These are phyloP conservation scores for Suricata suricatta DNA, from an alignment of 2,113 vertebrate species.

Conservation along the genomic window DNA sequence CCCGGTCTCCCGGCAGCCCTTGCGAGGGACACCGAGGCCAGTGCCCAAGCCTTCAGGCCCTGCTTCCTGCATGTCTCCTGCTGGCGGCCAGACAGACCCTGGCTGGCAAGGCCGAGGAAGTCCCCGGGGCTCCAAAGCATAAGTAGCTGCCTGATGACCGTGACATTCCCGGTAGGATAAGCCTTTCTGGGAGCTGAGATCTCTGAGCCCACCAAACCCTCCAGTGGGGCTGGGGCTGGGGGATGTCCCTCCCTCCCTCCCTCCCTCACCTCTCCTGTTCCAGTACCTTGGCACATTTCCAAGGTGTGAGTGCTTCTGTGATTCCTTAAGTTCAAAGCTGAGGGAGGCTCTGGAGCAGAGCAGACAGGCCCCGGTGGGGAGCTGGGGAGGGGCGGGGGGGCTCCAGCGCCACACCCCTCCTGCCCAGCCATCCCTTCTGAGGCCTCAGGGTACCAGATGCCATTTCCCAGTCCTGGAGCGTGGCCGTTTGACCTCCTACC, in stretches of 20 bases:
- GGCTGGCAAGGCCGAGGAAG: neutral
- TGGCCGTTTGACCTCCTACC: neutral
- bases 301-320: neutral
- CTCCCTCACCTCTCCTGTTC: neutral
- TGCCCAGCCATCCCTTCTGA: neutral
- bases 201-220: neutral
- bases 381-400: neutral
- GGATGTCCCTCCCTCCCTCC: neutral
- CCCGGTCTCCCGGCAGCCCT: accelerated
- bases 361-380: neutral
- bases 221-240: too few species aligned
- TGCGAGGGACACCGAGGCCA: neutral
- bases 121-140: neutral
- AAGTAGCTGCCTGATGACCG: neutral
- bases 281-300: neutral
- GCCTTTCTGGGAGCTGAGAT: neutral
- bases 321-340: neutral
- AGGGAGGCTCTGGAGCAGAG: neutral
- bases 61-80: neutral
- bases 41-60: neutral
- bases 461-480: accelerated
- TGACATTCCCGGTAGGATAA: neutral
- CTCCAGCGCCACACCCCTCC: neutral
- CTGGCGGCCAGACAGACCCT: neutral
- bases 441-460: neutral